Evolutionary conservation across 1,140 invertebrate genomes (phyloP).

Genomic region (Kradibia gibbosae): DNA sequence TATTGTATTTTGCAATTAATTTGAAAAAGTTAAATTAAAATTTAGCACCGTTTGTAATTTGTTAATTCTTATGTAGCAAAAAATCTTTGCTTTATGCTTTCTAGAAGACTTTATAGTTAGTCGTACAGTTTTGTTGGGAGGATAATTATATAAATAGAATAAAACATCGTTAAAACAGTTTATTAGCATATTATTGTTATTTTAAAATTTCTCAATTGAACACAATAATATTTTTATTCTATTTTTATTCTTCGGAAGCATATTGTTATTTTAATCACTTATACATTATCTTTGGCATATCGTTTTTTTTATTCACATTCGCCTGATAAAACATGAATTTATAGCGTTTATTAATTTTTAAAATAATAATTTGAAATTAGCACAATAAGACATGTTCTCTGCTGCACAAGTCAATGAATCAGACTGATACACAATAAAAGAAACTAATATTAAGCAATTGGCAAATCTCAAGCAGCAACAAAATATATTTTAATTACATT

Average conservation of each 20-base stretch:
- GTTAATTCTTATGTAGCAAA: too few relatives aligned
- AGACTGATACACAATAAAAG: slow-evolving; percentile 35
- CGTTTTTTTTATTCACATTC: slow-evolving; percentile 30
- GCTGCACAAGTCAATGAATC: slow-evolving; percentile 44
- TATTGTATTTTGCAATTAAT: too few relatives aligned
- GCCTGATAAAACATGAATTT: slow-evolving; percentile 35
- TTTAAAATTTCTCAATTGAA: neutral
- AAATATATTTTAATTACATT: slow-evolving; percentile 62
- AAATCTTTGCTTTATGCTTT: too few relatives aligned
- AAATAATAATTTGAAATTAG: slow-evolving; percentile 33
- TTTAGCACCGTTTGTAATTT: too few relatives aligned
- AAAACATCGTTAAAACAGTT: neutral
- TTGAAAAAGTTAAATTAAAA: too few relatives aligned
- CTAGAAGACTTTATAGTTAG: too few relatives aligned
- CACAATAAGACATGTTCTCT: slow-evolving; percentile 37
- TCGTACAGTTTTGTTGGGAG: too few relatives aligned
- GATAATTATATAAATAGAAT: neutral
- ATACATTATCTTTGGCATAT: neutral
- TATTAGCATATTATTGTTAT: neutral
- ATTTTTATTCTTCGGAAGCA: neutral
- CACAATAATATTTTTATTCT: slow-evolving; percentile 3
- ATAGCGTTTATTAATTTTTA: slow-evolving; percentile 30
- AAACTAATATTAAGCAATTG: slow-evolving; percentile 42
- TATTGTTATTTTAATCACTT: neutral
- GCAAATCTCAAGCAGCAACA: slow-evolving; percentile 41